A percentile compares a stretch with the other conserved stretches of the same genome.
These are phyloP conservation scores for Mythimna loreyi DNA, from an alignment of 2,888 invertebrate species.

Conservation along the genomic window DNA sequence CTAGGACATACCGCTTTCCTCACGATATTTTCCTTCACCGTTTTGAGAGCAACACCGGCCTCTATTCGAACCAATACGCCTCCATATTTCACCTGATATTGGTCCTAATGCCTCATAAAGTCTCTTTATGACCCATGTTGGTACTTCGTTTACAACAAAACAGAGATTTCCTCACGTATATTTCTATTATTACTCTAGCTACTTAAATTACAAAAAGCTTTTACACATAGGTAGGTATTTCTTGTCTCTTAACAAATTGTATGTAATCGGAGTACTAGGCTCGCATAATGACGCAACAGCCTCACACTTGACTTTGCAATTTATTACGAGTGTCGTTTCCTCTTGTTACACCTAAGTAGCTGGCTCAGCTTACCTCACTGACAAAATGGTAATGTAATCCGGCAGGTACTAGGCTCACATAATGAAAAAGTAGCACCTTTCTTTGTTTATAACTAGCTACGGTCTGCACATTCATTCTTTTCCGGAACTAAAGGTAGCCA, in stretches of 20 bases:
- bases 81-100: too few species aligned
- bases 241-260: conserved; percentile 9
- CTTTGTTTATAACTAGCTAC: neutral
- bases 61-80: too few species aligned
- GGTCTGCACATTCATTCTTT: neutral
- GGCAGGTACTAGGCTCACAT: conserved; percentile 13
- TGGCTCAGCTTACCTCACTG: conserved; percentile 20
- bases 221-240: neutral
- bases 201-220: neutral
- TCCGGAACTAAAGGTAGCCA: too few species aligned
- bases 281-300: conserved; percentile 30
- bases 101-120: too few species aligned
- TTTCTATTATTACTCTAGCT: neutral
- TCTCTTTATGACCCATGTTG: too few species aligned
- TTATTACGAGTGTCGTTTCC: conserved; percentile 26
- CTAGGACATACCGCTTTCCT: too few species aligned
- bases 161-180: neutral
- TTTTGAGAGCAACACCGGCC: too few species aligned
- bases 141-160: too few species aligned
- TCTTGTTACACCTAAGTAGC: conserved; percentile 13
- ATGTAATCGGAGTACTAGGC: conserved; percentile 32
- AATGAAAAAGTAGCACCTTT: neutral
- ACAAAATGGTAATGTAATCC: conserved; percentile 21
- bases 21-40: too few species aligned
- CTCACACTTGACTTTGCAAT: conserved; percentile 25